A percentile compares a stretch with the other conserved stretches of the same genome.
These are phyloP conservation scores for Drosophila bocqueti DNA, from an alignment of 1,140 invertebrate genomes.

Conservation along the genomic window DNA sequence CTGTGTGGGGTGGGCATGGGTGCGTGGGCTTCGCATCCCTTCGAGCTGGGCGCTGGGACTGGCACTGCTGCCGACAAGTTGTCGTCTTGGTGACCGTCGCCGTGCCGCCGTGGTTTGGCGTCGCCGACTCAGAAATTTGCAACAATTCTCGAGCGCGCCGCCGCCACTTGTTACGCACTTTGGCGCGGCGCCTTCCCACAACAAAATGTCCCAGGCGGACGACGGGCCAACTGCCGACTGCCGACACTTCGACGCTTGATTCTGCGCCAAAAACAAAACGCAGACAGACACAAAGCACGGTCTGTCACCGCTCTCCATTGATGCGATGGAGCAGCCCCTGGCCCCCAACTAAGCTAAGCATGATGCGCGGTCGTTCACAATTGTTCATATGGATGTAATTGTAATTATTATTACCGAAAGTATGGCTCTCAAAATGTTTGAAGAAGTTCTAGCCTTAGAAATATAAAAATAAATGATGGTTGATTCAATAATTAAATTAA, in stretches of 20 bases:
- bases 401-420: slow-evolving; percentile 7
- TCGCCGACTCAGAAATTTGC: slow-evolving; percentile 60
- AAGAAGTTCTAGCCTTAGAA: not conserved
- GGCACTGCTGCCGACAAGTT: slow-evolving; percentile 71
- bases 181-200: slow-evolving; percentile 70
- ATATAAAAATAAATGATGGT: not conserved
- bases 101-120: slow-evolving; percentile 48
- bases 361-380: slow-evolving; percentile 4
- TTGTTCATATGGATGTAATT: slow-evolving; percentile 22
- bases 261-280: slow-evolving; percentile 49
- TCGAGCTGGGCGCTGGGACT: slow-evolving; percentile 42
- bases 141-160: slow-evolving; percentile 68
- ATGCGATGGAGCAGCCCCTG: slow-evolving; percentile 1
- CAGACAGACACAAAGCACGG: slow-evolving; percentile 25
- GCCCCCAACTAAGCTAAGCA: slow-evolving; percentile 8
- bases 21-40: slow-evolving; percentile 52
- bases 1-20: slow-evolving; percentile 14
- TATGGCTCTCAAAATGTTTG: not conserved
- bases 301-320: slow-evolving; percentile 20
- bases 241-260: slow-evolving; percentile 48
- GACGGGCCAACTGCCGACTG: slow-evolving; percentile 35
- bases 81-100: slow-evolving; percentile 71
- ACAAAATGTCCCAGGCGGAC: slow-evolving; percentile 27
- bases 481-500: too few species aligned
- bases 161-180: slow-evolving; percentile 80